A percentile compares a stretch with the other conserved stretches of the same genome.
Conservation (phyloP, 1,140 invertebrate species). For the Araneus ventricosus region DNA sequence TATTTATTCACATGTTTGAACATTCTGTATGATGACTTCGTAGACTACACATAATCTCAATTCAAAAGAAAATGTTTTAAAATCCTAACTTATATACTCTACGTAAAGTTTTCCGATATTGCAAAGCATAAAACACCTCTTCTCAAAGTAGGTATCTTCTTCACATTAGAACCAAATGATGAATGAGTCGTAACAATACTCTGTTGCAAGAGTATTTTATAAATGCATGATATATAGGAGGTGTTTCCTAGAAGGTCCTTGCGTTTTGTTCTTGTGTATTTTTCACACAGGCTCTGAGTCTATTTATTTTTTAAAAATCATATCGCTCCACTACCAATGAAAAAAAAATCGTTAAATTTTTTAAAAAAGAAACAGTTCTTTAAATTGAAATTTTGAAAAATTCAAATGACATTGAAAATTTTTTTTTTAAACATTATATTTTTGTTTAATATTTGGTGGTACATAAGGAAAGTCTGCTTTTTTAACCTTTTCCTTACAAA, state of each 20-base stretch:
- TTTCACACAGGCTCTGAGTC: background rate
- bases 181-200: background rate
- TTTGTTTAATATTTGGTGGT: too few relatives aligned
- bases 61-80: background rate
- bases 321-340: too few relatives aligned
- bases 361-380: too few relatives aligned
- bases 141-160: background rate
- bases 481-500: too few relatives aligned
- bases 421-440: too few relatives aligned
- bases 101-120: background rate
- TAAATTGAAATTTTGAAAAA: too few relatives aligned
- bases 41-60: conserved; percentile 25
- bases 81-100: background rate
- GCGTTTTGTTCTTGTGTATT: background rate
- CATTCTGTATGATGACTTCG: background rate
- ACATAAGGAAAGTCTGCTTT: too few relatives aligned
- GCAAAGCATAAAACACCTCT: background rate
- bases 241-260: background rate
- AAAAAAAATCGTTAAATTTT: too few relatives aligned
- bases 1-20: background rate
- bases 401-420: too few relatives aligned
- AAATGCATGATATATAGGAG: background rate
- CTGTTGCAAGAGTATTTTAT: background rate
- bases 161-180: conserved; percentile 12
- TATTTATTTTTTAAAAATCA: too few relatives aligned